Evolutionary conservation across 2,888 invertebrate species (phyloP).

Genomic region (Clostera curtula): DNA sequence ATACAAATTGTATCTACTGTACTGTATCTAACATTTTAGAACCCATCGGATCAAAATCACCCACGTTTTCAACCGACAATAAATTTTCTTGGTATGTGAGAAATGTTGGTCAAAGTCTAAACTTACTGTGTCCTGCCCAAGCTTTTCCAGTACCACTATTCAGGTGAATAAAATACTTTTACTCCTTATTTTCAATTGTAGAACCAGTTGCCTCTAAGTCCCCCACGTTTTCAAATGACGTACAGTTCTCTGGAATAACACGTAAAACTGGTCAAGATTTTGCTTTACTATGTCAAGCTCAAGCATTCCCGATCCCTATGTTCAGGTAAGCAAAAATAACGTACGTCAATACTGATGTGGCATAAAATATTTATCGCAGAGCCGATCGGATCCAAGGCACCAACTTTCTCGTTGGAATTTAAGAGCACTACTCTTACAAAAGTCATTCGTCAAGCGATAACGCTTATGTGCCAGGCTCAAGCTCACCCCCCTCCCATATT

Average conservation of each 20-base stretch:
- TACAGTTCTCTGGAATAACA: slow-evolving; percentile 80
- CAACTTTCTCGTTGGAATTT: slow-evolving; percentile 71
- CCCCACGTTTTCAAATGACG: slow-evolving; percentile 81
- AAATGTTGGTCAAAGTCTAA: slow-evolving; percentile 68
- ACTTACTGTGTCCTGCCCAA: slow-evolving; percentile 77
- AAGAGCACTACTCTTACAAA: slow-evolving; percentile 77
- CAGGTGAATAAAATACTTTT: slow-evolving; percentile 74
- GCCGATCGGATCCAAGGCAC: slow-evolving; percentile 77
- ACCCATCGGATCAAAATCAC: slow-evolving; percentile 76
- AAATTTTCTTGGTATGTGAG: slow-evolving; percentile 76
- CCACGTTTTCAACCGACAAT: slow-evolving; percentile 76
- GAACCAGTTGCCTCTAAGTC: slow-evolving; percentile 83
- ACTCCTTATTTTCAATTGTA: slow-evolving; percentile 52
- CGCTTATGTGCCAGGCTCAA: slow-evolving; percentile 81
- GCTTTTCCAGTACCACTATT: slow-evolving; percentile 81
- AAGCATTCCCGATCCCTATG: slow-evolving; percentile 82
- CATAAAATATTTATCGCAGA: slow-evolving; percentile 56
- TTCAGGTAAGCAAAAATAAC: slow-evolving; percentile 55
- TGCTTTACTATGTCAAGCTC: slow-evolving; percentile 83
- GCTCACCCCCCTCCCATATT: slow-evolving; percentile 79
- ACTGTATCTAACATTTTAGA: slow-evolving; percentile 54
- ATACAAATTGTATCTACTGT: too few species aligned
- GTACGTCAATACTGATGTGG: slow-evolving; percentile 11
- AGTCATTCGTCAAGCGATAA: slow-evolving; percentile 67
- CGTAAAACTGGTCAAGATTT: slow-evolving; percentile 77